phyloP scores from a whole-genome alignment of 2,113 vertebrate species.

The Rhinogobius similis region DNA sequence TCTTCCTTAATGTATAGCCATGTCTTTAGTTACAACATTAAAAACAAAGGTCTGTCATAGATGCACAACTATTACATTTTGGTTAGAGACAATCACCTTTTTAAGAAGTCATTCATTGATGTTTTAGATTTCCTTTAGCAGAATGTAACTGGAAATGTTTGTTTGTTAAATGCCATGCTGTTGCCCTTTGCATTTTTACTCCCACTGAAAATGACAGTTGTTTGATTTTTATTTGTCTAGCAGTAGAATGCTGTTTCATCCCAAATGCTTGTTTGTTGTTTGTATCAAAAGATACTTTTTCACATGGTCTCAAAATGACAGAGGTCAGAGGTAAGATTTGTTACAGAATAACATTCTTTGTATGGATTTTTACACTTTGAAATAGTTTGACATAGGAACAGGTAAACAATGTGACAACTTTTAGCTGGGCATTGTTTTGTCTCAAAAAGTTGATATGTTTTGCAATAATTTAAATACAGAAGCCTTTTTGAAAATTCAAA shows the following conservation, averaged over 20 bases:
- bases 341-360: slow-evolving; percentile 12
- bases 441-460: not conserved
- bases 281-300: slow-evolving; percentile 7
- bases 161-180: slow-evolving; percentile 21
- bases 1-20: not conserved
- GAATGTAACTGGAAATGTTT: slow-evolving; percentile 27
- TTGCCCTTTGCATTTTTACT: slow-evolving; percentile 41
- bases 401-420: slow-evolving; percentile 42
- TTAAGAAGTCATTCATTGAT: not conserved
- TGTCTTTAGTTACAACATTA: too few species aligned
- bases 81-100: not conserved
- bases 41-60: too few species aligned
- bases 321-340: not conserved
- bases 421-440: slow-evolving; percentile 25
- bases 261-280: slow-evolving; percentile 25
- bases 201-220: slow-evolving; percentile 34
- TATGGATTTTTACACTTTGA: slow-evolving; percentile 36
- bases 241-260: slow-evolving; percentile 33
- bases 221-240: slow-evolving; percentile 29
- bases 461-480: not conserved
- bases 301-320: slow-evolving; percentile 14
- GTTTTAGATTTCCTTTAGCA: not conserved
- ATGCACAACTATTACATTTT: not conserved
- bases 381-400: slow-evolving; percentile 19
- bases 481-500: not conserved